Base-by-base conservation (phyloP, 2,113 vertebrate species). In the Phrynosoma platyrhinos region DNA sequence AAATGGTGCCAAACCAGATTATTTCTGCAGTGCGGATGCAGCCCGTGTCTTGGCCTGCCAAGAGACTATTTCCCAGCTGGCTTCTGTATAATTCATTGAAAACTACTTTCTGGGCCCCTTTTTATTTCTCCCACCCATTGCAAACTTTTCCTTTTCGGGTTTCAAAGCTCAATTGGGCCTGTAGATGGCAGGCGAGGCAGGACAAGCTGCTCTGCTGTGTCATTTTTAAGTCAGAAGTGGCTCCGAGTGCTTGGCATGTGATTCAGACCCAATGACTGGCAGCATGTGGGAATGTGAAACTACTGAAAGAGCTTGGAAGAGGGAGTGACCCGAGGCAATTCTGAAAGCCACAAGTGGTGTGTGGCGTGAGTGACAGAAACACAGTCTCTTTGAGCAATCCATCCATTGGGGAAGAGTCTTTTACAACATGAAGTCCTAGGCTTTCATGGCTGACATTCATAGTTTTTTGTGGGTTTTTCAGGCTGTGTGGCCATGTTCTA, bases 221-320 rank as follows among this genome's bases (percentile, higher is more conserved):
- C 79, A 76, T 1, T 0, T 47, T 71, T 27, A 32, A 53, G 42
- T 68, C 84, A 69, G 0, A 1, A 86, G 85, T 83, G 85, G 53
- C 5, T 0, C 72, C 0, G 40, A 47, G 55, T 84, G 62, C 36
- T 40, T 78, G 89, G 66, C 32, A 40, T 23, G 80, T 13, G 80
- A 93, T 88, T 92, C 94, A 90, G 90, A 71, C 53, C 18, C 42
- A 69, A 78, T 88, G 81, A 82, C 72, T 71, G 25, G 9, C 52
- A 72, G 81, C 0, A 77, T 21, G 79, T 83, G 89, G 91, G 87
- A 86, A 76, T 85, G 89, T 27, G 84, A 71, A 92, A 81, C 53
- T 2, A 78, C 88, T 76, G 8, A 10, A 68, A 68, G 68, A 20
- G 86, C 4, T 87, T 3, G 42, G 42, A 3, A 6, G 87, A 47